Conservation (phyloP, 2,888 invertebrate genomes). For the Eulithis prunata region DNA sequence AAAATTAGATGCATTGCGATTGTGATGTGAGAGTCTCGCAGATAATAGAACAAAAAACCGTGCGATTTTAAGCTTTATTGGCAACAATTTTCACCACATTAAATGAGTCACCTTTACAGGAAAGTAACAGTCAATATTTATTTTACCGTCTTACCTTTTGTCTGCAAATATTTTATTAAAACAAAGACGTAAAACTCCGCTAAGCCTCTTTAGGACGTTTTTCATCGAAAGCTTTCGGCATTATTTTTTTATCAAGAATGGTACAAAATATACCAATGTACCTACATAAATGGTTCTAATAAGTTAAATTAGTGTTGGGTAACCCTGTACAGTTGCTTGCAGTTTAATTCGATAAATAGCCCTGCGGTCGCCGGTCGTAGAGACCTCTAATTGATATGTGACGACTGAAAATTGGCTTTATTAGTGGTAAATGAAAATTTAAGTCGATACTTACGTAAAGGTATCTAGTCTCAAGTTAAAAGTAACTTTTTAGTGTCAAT, state of each 20-base stretch:
- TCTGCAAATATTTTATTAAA: constrained; percentile 22
- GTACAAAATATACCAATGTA: neutral
- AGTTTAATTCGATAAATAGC: constrained; percentile 24
- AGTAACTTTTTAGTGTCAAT: no score
- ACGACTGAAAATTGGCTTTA: constrained; percentile 28
- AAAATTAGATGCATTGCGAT: neutral
- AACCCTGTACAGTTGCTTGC: constrained; percentile 17
- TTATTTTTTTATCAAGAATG: constrained; percentile 14
- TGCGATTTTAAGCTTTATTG: neutral
- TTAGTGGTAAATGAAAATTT: constrained; percentile 14
- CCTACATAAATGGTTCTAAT: constrained; percentile 11
- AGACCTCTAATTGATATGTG: constrained; percentile 35
- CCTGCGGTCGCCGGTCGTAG: constrained; percentile 15
- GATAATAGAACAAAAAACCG: no score
- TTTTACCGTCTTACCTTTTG: constrained; percentile 8
- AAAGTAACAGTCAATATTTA: constrained; percentile 10
- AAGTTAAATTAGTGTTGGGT: constrained; percentile 14
- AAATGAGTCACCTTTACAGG: neutral
- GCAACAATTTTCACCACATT: neutral
- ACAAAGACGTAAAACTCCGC: constrained; percentile 2
- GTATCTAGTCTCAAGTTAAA: no score
- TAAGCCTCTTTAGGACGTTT: constrained; percentile 19
- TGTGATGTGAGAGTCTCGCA: neutral
- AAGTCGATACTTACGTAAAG: neutral
- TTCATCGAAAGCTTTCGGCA: constrained; percentile 4